These are phyloP conservation scores for Lochmaea crataegi DNA, from an alignment of 2,888 invertebrate genomes.

Conservation along the genomic window DNA sequence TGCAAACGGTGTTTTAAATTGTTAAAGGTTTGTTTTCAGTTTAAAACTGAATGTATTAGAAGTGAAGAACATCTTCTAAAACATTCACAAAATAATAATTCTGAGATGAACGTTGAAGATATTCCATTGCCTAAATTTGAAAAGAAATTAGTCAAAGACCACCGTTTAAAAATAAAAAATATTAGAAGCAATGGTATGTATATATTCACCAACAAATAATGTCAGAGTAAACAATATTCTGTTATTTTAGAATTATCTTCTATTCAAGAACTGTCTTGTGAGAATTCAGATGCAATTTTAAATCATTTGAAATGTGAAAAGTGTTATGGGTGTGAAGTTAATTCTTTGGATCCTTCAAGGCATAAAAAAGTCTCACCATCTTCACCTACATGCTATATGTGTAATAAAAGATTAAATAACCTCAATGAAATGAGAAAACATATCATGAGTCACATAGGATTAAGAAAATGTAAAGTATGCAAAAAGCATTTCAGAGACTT, in stretches of 20 bases:
- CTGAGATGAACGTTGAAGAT: neutral
- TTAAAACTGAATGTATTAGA: conserved; percentile 9
- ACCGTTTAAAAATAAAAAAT: neutral
- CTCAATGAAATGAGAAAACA: conserved; percentile 11
- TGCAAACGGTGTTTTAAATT: neutral
- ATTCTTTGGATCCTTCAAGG: neutral
- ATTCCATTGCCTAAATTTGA: neutral
- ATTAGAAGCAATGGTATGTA: neutral
- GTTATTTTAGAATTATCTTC: neutral
- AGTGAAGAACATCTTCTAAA: conserved; percentile 15
- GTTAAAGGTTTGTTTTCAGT: neutral
- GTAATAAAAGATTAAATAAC: conserved; percentile 6
- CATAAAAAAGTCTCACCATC: conserved; percentile 12
- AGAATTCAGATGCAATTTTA: neutral
- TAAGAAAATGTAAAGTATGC: conserved; percentile 20
- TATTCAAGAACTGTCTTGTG: neutral
- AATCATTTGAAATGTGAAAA: neutral
- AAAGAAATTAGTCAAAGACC: neutral
- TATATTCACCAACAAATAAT: neutral
- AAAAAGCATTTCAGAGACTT: conserved; percentile 14
- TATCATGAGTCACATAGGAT: conserved; percentile 9
- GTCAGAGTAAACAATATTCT: neutral
- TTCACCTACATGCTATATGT: conserved; percentile 2
- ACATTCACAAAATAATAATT: conserved; percentile 15
- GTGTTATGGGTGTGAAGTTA: conserved; percentile 13